These are phyloP conservation scores for Erebia palarica DNA, from an alignment of 2,888 invertebrate species.

Conservation along the genomic window DNA sequence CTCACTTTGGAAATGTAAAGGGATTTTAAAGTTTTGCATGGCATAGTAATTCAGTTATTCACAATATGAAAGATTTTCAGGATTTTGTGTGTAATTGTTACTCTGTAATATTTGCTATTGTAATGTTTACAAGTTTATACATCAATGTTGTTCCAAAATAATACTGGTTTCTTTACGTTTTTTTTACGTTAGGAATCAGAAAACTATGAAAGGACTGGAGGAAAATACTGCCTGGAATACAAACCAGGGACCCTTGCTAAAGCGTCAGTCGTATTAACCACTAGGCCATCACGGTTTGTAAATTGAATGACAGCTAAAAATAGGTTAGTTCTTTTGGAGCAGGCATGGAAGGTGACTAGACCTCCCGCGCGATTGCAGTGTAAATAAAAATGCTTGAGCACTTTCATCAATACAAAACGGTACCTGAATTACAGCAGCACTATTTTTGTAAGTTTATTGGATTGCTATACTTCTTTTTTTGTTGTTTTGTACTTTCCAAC, in stretches of 20 bases:
- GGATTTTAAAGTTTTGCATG: too few relatives aligned
- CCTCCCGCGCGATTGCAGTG: not conserved
- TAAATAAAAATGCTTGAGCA: slow-evolving; percentile 10
- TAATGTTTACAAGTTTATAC: too few relatives aligned
- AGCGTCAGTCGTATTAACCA: not conserved
- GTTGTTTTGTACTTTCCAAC: not conserved
- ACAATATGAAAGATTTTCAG: too few relatives aligned
- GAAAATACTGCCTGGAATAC: not conserved
- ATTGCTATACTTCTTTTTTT: slow-evolving; percentile 6
- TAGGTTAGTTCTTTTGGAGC: slow-evolving; percentile 39
- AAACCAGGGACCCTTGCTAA: not conserved
- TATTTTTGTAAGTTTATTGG: slow-evolving; percentile 26
- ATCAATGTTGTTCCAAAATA: too few relatives aligned
- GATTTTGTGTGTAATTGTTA: too few relatives aligned
- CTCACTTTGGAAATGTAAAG: too few relatives aligned
- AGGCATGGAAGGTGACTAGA: slow-evolving; percentile 33
- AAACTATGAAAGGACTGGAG: not conserved
- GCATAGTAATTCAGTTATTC: too few relatives aligned
- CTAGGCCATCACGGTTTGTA: not conserved
- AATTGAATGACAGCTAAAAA: slow-evolving; percentile 38
- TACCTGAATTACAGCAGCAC: slow-evolving; percentile 23
- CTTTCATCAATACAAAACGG: not conserved
- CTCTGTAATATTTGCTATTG: too few relatives aligned
- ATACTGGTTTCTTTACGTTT: too few relatives aligned
- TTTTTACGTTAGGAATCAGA: not conserved